Evolutionary conservation across 2,797 vertebrate species (phyloP).

Genomic region (Sebastes matsubarae): DNA sequence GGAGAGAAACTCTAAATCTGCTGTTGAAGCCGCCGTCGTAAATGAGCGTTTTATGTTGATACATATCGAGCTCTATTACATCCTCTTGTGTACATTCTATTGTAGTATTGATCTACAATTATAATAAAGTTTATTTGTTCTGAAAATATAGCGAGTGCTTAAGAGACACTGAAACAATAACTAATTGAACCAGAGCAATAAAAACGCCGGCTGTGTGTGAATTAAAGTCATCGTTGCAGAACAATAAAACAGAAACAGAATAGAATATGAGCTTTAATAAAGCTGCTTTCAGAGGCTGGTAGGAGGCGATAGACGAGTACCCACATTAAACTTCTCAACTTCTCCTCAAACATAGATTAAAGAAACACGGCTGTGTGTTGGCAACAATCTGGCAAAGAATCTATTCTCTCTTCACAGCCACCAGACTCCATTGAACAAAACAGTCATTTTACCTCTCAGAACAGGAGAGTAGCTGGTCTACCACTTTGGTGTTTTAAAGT

Average conservation of each 20-base stretch:
- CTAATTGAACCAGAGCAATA: conserved; percentile 7
- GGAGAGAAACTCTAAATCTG: conserved; percentile 30
- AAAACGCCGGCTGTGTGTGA: neutral
- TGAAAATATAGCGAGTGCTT: conserved; percentile 7
- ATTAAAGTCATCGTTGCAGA: conserved; percentile 18
- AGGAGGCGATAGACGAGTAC: neutral
- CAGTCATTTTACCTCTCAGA: too few species aligned
- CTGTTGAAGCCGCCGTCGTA: neutral
- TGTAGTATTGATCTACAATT: conserved; percentile 21
- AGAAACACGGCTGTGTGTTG: too few species aligned
- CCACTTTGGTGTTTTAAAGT: too few species aligned
- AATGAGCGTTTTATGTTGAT: conserved; percentile 6
- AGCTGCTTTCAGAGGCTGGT: neutral
- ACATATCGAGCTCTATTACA: conserved; percentile 1
- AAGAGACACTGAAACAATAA: conserved; percentile 16
- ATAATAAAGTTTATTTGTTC: conserved; percentile 30
- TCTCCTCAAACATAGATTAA: neutral
- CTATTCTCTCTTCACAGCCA: too few species aligned
- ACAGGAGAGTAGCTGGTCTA: too few species aligned
- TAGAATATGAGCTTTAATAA: neutral
- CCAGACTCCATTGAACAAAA: too few species aligned
- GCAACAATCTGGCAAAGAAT: too few species aligned
- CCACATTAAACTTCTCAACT: neutral
- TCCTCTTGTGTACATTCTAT: neutral
- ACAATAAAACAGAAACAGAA: neutral